phyloP scores from a whole-genome alignment of 2,113 vertebrate genomes.

The Gulo gulo region DNA sequence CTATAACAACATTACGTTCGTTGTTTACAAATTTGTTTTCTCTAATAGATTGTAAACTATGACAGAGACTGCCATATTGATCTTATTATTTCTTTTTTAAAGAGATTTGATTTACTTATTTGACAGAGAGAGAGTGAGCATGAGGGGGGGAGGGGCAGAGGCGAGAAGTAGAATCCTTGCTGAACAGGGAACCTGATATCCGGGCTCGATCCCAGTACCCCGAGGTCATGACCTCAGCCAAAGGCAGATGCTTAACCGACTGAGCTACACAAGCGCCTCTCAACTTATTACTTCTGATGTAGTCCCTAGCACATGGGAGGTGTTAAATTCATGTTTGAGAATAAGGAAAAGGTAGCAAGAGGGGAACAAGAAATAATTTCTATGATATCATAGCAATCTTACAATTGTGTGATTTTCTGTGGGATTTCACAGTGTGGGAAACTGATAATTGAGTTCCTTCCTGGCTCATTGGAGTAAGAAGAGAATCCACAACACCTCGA shows the following conservation, averaged over 20 bases:
- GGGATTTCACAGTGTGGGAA: slow-evolving; percentile 9
- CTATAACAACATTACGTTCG: background rate
- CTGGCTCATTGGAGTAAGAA: background rate
- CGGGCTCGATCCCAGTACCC: background rate
- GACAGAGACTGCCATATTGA: background rate
- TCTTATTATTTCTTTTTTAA: background rate
- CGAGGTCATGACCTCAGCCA: background rate
- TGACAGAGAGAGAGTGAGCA: background rate
- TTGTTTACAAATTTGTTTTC: background rate
- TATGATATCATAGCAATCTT: background rate
- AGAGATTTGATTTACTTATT: background rate
- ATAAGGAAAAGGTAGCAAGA: background rate
- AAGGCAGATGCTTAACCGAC: background rate
- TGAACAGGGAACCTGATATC: background rate
- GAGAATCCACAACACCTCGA: slow-evolving; percentile 1
- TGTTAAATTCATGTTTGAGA: background rate
- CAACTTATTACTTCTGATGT: background rate
- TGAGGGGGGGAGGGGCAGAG: background rate
- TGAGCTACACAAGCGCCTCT: background rate
- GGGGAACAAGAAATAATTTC: slow-evolving; percentile 4
- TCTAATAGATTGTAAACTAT: background rate
- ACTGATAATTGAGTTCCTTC: background rate
- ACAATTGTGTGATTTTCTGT: background rate
- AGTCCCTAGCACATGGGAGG: background rate
- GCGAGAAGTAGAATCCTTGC: background rate